Conservation (phyloP, 1,140 invertebrate genomes). For the Heliconius hermathena region DNA sequence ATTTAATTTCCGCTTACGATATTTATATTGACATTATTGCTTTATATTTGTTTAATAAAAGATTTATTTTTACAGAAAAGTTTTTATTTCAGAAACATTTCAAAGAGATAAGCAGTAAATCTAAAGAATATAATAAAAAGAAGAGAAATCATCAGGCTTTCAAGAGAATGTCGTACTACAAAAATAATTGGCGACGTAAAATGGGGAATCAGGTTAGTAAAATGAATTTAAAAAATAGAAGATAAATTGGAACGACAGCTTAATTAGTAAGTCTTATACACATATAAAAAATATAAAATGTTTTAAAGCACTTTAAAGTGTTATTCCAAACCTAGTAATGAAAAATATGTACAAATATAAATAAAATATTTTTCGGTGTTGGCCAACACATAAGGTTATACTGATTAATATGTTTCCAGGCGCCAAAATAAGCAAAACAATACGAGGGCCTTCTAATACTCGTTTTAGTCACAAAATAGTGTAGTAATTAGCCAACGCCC, state of each 20-base stretch:
- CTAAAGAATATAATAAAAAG: slow-evolving; percentile 3
- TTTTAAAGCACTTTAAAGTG: neutral
- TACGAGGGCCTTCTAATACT: too few relatives aligned
- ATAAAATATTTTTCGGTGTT: too few relatives aligned
- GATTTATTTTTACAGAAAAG: neutral
- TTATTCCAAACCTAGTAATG: too few relatives aligned
- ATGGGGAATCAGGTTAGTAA: slow-evolving; percentile 42
- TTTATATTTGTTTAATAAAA: neutral
- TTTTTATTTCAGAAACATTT: slow-evolving; percentile 19
- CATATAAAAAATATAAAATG: neutral
- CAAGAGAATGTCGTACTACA: slow-evolving; percentile 18
- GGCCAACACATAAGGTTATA: too few relatives aligned
- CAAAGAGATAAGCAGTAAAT: neutral
- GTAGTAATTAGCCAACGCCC: too few relatives aligned
- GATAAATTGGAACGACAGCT: neutral
- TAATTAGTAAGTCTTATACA: neutral
- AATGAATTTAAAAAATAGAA: neutral
- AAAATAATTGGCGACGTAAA: slow-evolving; percentile 39
- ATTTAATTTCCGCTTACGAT: neutral
- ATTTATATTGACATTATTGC: neutral
- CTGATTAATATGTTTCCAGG: too few relatives aligned
- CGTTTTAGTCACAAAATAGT: too few relatives aligned
- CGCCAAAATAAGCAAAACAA: too few relatives aligned
- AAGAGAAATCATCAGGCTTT: slow-evolving; percentile 6
- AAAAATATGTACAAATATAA: too few relatives aligned